A percentile compares a stretch with the other conserved stretches of the same genome.
These are phyloP conservation scores for Copidosoma floridanum DNA, from an alignment of 1,140 invertebrate species.

Conservation along the genomic window DNA sequence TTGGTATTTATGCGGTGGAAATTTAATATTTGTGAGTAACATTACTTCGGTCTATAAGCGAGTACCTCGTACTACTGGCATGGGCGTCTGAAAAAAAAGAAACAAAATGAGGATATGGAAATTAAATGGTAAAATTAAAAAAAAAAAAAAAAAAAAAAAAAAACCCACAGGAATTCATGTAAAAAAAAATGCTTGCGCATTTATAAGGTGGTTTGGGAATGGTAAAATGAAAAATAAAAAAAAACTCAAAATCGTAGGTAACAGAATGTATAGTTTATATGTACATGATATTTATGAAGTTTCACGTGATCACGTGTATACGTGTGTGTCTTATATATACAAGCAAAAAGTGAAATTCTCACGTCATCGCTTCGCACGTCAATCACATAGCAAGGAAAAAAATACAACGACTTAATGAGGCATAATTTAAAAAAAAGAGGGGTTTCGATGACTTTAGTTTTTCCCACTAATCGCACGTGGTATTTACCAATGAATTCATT, in stretches of 20 bases:
- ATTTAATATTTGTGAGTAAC: slow-evolving; percentile 17
- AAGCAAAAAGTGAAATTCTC: slow-evolving; percentile 7
- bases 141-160: neutral
- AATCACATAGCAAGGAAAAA: no score
- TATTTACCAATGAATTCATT: no score
- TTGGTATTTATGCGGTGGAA: slow-evolving; percentile 8
- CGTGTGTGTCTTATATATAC: neutral
- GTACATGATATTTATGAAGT: neutral
- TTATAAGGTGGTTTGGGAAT: no score
- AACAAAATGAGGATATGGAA: slow-evolving; percentile 21
- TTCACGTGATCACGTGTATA: neutral
- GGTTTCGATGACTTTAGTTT: no score
- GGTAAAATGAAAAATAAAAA: slow-evolving; percentile 1
- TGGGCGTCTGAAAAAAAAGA: slow-evolving; percentile 23
- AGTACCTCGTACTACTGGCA: slow-evolving; percentile 15
- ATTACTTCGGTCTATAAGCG: slow-evolving; percentile 14
- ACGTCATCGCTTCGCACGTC: no score
- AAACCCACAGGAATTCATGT: no score
- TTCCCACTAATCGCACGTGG: no score
- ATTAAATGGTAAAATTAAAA: slow-evolving; percentile 9
- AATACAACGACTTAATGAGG: neutral
- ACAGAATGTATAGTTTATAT: no score
- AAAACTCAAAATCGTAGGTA: neutral
- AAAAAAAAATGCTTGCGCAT: no score
- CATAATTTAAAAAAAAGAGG: no score